phyloP scores from a whole-genome alignment of 2,113 vertebrate species.

The Nipponia nippon region DNA sequence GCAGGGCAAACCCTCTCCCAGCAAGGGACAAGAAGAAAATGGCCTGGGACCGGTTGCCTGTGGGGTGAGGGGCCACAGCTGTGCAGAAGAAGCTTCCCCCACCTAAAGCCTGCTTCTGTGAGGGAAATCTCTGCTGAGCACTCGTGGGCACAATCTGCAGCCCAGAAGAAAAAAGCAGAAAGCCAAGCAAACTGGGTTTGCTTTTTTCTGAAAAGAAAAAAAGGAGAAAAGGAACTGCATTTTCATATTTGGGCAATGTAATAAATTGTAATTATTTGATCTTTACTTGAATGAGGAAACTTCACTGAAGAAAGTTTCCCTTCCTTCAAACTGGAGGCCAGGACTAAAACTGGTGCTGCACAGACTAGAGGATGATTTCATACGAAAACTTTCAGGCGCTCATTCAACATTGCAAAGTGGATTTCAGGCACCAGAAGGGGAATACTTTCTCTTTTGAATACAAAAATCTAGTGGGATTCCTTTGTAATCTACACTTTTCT shows the following conservation, averaged over 20 bases:
- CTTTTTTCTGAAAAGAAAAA: neutral
- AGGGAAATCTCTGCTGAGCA: neutral
- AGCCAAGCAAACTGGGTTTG: fast-evolving
- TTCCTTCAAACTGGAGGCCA: neutral
- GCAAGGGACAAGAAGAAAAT: neutral
- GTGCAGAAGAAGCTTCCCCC: neutral
- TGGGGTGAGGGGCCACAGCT: neutral
- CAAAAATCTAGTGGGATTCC: neutral
- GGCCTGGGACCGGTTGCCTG: neutral
- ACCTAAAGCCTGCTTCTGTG: fast-evolving
- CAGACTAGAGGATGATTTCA: fast-evolving
- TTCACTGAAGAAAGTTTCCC: fast-evolving
- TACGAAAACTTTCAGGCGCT: neutral
- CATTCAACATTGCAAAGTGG: neutral
- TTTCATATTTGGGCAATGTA: neutral
- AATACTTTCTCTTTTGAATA: neutral
- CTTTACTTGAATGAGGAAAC: neutral
- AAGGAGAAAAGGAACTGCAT: neutral
- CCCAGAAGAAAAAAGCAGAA: neutral
- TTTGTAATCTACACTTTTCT: neutral
- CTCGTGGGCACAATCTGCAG: fast-evolving
- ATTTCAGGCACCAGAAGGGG: neutral
- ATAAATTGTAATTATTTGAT: neutral
- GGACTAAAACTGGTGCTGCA: neutral
- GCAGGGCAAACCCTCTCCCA: neutral